Base-by-base conservation (phyloP, 2,888 invertebrate genomes). In the Crepidodera aurea region DNA sequence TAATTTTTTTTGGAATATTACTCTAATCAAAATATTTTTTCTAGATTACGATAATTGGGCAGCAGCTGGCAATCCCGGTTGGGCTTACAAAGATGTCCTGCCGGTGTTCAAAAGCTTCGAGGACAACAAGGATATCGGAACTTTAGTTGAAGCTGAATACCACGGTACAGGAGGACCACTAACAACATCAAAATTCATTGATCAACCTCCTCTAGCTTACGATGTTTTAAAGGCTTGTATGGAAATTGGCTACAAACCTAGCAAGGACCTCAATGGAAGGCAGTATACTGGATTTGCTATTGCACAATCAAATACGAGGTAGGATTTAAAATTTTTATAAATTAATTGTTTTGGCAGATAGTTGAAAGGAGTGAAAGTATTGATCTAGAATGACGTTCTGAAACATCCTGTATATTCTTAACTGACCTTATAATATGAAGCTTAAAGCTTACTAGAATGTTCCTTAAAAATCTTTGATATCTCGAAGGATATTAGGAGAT, bases 21-120 rank as follows among this genome's bases (percentile, higher is more conserved):
- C n/a, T n/a, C n/a, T n/a, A n/a, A n/a, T n/a, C n/a, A n/a, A n/a
- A n/a, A n/a, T n/a, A n/a, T n/a, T 40, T 19, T 51, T 42, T 48
- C 1, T 44, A 66, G 93, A 93, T 80, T 93, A 89, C 79, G 88
- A 92, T 74, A 84, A 86, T 6, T 93, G 93, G 93, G 90, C 85
- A 1, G 83, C 83, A 10, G 84, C 87, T 63, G 92, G 92, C 0
- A 91, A 91, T 32, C 74, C 80, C 0, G 91, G 90, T n/a, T 93
- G 93, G 93, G 84, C 87, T 3, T 93, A 90, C 86, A 83, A 84
- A n/a, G 89, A 92, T 42, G 87, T 92, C 5, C 79, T 92, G 57
- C 92, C 92, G 0, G 89, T 88, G 77, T 93, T 91, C 79, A 81
- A 84, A 66, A 85, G 82, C 74, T 87, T 87, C 34, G 90, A 90